Evolutionary conservation across 2,888 invertebrate species (phyloP), one percentile per base, ranked within the genome.

Genomic region (Plemyria rubiginata): DNA sequence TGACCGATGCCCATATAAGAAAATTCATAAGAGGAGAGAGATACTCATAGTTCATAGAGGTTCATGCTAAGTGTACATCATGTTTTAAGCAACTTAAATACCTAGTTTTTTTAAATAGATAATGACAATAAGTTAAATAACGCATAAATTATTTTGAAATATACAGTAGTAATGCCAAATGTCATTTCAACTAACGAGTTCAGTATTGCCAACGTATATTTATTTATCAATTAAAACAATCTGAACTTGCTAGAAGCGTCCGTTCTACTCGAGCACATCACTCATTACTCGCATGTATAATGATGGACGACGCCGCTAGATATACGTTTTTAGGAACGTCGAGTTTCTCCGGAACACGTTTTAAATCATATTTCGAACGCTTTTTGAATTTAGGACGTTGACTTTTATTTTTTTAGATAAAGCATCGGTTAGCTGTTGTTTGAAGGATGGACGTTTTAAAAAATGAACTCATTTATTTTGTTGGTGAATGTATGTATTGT

Each of bases 291-390:
- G 85, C 83, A 84, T 82, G 85, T 90, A 87, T 90, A 88, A 88
- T 89, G 87, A 85, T 82, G 82, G 66, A 77, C 77, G 78, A 77
- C 76, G 79, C 81, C 84, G 87, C 88, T 91, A 90, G 90, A 90
- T 86, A 84, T 82, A 87, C 86, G 84, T 89, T 90, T 89, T 88
- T 88, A 87, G 86, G 88, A 90, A 88, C 91, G 83, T 85, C 88
- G 84, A 90, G 92, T 92, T 91, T 92, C 91, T 87, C 92, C 90
- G 88, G 91, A 92, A 92, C 92, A 92, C 88, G 92, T 92, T 92
- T 91, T 90, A 91, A 92, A 92, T 92, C 91, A 92, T 92, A 92
- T 89, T 92, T 91, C 88, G 89, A 90, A 87, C 89, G 86, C 82
- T 88, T 88, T 89, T 90, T 86, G 82, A 90, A 90, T 90, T 87